Evolutionary conservation across 2,797 vertebrate genomes (phyloP).

Genomic region (Rousettus madagascariensis): DNA sequence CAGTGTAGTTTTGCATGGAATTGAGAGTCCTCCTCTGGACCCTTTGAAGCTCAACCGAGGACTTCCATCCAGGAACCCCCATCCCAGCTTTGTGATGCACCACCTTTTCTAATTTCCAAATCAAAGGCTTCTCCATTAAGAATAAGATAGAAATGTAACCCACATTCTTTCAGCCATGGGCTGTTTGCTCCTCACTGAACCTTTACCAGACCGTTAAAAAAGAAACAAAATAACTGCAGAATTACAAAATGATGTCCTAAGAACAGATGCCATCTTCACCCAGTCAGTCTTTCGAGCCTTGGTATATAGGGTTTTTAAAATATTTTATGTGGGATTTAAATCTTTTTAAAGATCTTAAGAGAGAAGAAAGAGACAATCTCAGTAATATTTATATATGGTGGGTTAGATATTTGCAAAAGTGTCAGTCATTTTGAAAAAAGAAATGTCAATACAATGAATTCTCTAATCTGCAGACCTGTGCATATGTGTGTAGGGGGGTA

Average conservation of each 20-base stretch:
- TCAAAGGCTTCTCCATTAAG: not conserved
- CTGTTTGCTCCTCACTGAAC: not conserved
- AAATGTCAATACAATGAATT: not conserved
- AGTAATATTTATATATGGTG: not conserved
- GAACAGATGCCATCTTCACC: conserved; percentile 19
- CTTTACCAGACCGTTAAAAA: not conserved
- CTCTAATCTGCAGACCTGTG: not conserved
- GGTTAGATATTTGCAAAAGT: not conserved
- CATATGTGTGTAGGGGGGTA: not conserved
- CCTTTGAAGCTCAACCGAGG: not conserved
- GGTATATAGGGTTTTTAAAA: not conserved
- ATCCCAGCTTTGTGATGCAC: not conserved
- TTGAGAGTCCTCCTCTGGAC: not conserved
- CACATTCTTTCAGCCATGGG: not conserved
- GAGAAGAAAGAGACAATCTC: conserved; percentile 51
- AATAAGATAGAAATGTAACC: not conserved
- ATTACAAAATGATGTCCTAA: not conserved
- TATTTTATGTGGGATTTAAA: conserved; percentile 50
- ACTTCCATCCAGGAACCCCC: not conserved
- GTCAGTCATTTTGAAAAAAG: not conserved
- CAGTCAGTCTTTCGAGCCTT: conserved; percentile 35
- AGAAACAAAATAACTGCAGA: not conserved
- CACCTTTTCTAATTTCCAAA: not conserved
- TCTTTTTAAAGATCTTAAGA: conserved; percentile 34
- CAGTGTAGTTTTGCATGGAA: not conserved